Evolutionary conservation across 2,888 invertebrate genomes (phyloP), one percentile per base, ranked within the genome.

Genomic region (Machimus rusticus): DNA sequence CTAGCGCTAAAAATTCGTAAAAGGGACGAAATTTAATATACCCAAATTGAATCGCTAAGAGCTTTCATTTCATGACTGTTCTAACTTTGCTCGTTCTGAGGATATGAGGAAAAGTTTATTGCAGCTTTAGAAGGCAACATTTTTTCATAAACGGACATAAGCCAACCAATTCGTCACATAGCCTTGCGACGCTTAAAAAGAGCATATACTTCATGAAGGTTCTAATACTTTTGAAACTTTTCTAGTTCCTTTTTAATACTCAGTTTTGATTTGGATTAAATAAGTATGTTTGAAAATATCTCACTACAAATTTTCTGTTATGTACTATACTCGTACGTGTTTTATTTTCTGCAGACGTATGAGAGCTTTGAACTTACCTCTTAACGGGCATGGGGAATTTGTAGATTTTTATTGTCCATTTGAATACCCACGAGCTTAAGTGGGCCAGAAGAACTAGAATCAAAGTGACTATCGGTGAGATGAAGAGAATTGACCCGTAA

Each of bases 401-500:
- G 86, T 90, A 89, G 78, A 90, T 88, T 88, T 87, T 87, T 57
- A 89, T 89, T 74, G 89, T 89, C 90, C 90, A 90, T 51, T 90
- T 90, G 74, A 89, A 90, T 19, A 89, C 86, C 85, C 89, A 90
- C 82, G 89, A 89, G 19, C 88, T 88, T 74, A 89, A 77, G 19
- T 89, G 85, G 31, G 90, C 89, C 34, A 89, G 74, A 55, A 90
- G 82, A 8, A 89, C 86, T 19, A 90, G 66, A 74, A 90, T 87
- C 28, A 90, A 84, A 86, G 90, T 90, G 23, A 90, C 89, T 28
- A 90, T 87, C 19, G 90, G 89, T 78, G 89, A 89, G 34, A 90
- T 88, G 87, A 89, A 90, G 66, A 90, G 43, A 31, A 90, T 89
- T 86, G 89, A 90, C 34, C 90, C 90, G 88, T 90, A 90, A 23